These are phyloP conservation scores for Aplocera efformata DNA, from an alignment of 2,888 invertebrate genomes.

Conservation along the genomic window DNA sequence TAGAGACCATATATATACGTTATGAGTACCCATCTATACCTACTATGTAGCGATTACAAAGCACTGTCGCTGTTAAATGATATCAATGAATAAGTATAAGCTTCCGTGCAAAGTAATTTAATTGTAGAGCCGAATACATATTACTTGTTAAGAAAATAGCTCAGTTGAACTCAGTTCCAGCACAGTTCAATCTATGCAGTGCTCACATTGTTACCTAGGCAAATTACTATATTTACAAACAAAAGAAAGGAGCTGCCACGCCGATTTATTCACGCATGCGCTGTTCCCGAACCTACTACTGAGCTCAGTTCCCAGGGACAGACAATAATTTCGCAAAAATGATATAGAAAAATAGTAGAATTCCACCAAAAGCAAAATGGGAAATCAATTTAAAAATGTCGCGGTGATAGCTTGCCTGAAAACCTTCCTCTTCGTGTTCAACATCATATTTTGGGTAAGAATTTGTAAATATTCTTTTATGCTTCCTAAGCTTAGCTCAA, in stretches of 20 bases:
- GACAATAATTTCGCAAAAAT: conserved; percentile 11
- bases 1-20: too few species aligned
- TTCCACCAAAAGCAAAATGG: conserved; percentile 66
- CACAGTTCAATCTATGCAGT: too few species aligned
- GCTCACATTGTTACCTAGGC: neutral
- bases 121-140: too few species aligned
- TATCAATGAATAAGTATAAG: too few species aligned
- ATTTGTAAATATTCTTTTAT: conserved; percentile 6
- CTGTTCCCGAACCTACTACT: conserved; percentile 25
- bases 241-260: conserved; percentile 34
- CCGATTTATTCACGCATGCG: conserved; percentile 63
- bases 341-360: conserved; percentile 6
- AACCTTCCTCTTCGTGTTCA: conserved; percentile 88
- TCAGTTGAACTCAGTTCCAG: too few species aligned
- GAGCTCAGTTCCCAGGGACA: conserved; percentile 3
- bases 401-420: conserved; percentile 90
- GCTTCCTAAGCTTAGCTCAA: conserved; percentile 10
- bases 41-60: too few species aligned
- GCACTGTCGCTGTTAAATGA: too few species aligned
- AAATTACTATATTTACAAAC: conserved; percentile 42
- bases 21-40: too few species aligned
- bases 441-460: conserved; percentile 91
- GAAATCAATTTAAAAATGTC: conserved; percentile 85
- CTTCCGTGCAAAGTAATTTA: too few species aligned
- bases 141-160: too few species aligned